phyloP scores from a whole-genome alignment of 1,140 invertebrate genomes.

The silkworm (Bombyx mori) region DNA sequence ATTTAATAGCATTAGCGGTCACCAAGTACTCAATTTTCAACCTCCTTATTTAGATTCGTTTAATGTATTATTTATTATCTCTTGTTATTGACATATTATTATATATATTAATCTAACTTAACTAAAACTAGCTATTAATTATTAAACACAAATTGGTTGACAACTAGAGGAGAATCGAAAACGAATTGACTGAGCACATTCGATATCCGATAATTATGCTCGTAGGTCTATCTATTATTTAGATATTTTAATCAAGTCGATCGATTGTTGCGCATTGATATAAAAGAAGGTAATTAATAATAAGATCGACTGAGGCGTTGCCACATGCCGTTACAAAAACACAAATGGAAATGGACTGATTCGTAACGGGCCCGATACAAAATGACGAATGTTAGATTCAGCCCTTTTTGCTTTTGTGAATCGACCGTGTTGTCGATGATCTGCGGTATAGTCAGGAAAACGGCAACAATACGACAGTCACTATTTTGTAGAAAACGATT shows the following conservation, averaged over 20 bases:
- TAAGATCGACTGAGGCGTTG: slow-evolving; percentile 51
- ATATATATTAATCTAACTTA: no score
- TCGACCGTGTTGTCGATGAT: slow-evolving; percentile 33
- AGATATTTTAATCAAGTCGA: slow-evolving; percentile 66
- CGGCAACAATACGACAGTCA: neutral
- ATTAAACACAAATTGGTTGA: no score
- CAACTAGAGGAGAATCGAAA: no score
- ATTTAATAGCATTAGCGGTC: no score
- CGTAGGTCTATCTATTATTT: slow-evolving; percentile 42
- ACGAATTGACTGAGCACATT: no score
- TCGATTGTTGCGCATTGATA: slow-evolving; percentile 52
- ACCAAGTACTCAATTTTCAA: no score
- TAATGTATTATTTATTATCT: no score
- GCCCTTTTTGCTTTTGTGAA: slow-evolving; percentile 47
- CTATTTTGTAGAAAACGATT: neutral
- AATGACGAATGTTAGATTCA: slow-evolving; percentile 46
- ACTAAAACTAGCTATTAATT: no score
- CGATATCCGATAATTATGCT: slow-evolving; percentile 31
- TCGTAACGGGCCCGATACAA: slow-evolving; percentile 59
- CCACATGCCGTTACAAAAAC: slow-evolving; percentile 66
- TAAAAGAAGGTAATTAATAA: slow-evolving; percentile 69
- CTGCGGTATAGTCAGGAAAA: slow-evolving; percentile 15
- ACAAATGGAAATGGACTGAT: slow-evolving; percentile 54
- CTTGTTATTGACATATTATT: no score
- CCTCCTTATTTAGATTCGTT: no score